These are phyloP conservation scores for Sarcophaga rosellei DNA, from an alignment of 2,888 invertebrate species.

Conservation along the genomic window DNA sequence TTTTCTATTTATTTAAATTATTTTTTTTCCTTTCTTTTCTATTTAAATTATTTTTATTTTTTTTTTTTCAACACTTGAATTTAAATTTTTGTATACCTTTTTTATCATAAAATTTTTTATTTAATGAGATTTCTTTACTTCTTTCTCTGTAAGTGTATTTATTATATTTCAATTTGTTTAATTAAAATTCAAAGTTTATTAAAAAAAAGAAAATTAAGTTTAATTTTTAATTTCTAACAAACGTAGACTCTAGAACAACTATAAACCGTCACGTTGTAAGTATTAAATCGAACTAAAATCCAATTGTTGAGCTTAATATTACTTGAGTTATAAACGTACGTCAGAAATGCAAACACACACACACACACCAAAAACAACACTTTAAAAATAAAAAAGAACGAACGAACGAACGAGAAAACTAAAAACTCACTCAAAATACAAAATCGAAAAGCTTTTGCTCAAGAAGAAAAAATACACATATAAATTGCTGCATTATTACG, in stretches of 20 bases:
- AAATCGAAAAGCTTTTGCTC: background rate
- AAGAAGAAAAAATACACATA: background rate
- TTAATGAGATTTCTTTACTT: background rate
- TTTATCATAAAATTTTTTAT: slow-evolving; percentile 6
- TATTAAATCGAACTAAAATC: slow-evolving; percentile 68
- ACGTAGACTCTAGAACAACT: slow-evolving; percentile 41
- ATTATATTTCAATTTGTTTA: background rate
- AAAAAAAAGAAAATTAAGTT: slow-evolving; percentile 44
- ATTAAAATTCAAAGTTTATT: background rate
- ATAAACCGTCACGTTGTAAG: slow-evolving; percentile 68
- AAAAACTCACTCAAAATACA: background rate
- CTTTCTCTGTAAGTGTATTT: background rate
- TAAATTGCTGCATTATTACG: background rate
- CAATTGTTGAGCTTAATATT: slow-evolving; percentile 66
- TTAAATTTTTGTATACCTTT: background rate
- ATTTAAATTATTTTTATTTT: too few relatives aligned
- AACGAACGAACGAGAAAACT: background rate
- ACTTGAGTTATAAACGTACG: slow-evolving; percentile 56
- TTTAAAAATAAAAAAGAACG: slow-evolving; percentile 24
- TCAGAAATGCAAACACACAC: slow-evolving; percentile 31
- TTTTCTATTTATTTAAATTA: background rate
- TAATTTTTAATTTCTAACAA: slow-evolving; percentile 23
- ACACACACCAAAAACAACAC: slow-evolving; percentile 2
- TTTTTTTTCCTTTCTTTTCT: slow-evolving; percentile 36
- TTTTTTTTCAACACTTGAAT: slow-evolving; percentile 14